phyloP scores from a whole-genome alignment of 1,140 invertebrate species.

The Caerostris extrusa region DNA sequence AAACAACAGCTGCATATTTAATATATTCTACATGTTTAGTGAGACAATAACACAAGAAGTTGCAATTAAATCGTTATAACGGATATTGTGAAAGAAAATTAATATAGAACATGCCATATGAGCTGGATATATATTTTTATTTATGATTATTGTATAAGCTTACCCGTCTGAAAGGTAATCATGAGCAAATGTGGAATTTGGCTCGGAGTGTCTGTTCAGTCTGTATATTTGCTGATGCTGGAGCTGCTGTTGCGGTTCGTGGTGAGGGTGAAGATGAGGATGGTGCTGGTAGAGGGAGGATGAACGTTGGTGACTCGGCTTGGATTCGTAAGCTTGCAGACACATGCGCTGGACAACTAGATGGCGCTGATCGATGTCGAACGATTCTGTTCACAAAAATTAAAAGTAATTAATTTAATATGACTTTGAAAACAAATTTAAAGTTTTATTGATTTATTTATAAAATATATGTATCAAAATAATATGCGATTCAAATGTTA shows the following conservation, averaged over 20 bases:
- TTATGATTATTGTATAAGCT: background rate
- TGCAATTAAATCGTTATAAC: too few relatives aligned
- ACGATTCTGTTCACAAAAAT: constrained; percentile 29
- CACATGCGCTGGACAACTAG: constrained; percentile 70
- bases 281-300: constrained; percentile 60
- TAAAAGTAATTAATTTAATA: too few relatives aligned
- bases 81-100: too few relatives aligned
- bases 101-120: too few relatives aligned
- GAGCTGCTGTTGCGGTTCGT: constrained; percentile 11
- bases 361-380: constrained; percentile 76
- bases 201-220: constrained; percentile 74
- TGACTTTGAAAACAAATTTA: too few relatives aligned
- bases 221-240: constrained; percentile 72
- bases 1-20: too few relatives aligned
- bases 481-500: too few relatives aligned
- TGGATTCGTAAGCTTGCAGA: constrained; percentile 57
- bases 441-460: too few relatives aligned
- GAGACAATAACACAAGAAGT: too few relatives aligned
- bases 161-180: constrained; percentile 74
- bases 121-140: background rate
- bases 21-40: too few relatives aligned
- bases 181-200: constrained; percentile 70
- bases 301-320: constrained; percentile 64
- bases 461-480: too few relatives aligned
- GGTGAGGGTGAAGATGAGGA: constrained; percentile 41